Conservation (phyloP, 35 echinoderm and acorn worm species). For the Stichopus chloronotus region DNA sequence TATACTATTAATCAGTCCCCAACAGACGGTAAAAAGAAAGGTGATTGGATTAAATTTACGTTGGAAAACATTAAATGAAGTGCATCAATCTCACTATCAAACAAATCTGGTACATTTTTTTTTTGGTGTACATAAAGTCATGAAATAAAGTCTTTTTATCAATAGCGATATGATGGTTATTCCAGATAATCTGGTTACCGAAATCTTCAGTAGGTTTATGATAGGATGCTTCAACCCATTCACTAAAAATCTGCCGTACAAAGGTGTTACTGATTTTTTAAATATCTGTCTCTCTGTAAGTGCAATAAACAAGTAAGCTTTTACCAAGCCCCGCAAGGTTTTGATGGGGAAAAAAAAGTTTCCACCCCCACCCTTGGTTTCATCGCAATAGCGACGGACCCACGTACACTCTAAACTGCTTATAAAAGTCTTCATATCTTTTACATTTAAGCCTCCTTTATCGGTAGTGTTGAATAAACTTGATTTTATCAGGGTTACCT, state of each 20-base stretch:
- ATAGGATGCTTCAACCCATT: no score
- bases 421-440: not conserved
- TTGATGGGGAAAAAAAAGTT: constrained; percentile 5
- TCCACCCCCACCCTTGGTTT: not conserved
- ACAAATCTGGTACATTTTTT: not conserved
- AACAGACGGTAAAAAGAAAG: not conserved
- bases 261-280: not conserved
- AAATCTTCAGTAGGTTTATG: not conserved
- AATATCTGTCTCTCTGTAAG: not conserved
- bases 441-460: not conserved
- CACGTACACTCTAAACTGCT: not conserved
- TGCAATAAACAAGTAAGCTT: constrained; percentile 1
- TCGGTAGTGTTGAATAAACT: not conserved
- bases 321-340: not conserved
- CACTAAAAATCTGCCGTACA: not conserved
- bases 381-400: not conserved
- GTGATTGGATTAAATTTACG: not conserved
- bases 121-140: not conserved
- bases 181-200: not conserved
- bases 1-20: not conserved
- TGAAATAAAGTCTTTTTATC: not conserved
- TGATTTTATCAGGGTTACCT: constrained; percentile 17
- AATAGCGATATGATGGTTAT: constrained; percentile 14
- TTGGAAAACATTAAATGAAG: not conserved
- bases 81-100: not conserved